phyloP scores from a whole-genome alignment of 2,888 invertebrate species.

The Meta bourneti region DNA sequence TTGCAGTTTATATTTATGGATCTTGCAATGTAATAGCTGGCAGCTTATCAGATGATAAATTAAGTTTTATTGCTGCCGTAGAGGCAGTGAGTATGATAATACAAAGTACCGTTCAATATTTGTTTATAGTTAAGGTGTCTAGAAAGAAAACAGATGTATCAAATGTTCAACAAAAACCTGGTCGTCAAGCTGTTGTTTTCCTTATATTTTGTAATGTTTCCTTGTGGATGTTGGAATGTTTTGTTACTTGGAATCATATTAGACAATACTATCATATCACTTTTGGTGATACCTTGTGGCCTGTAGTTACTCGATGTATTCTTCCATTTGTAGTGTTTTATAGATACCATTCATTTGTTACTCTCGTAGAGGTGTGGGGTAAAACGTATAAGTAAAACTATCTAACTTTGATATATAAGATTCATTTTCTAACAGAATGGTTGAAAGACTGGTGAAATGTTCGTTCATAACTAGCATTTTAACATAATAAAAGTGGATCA shows the following conservation, averaged over 20 bases:
- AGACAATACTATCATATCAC: constrained; percentile 84
- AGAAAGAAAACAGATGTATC: constrained; percentile 39
- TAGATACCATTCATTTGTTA: constrained; percentile 84
- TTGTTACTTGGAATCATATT: constrained; percentile 85
- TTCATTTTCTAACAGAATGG: background rate
- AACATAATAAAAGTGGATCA: background rate
- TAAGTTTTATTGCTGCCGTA: constrained; percentile 78
- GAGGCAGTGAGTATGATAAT: constrained; percentile 82
- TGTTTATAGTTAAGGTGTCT: constrained; percentile 66
- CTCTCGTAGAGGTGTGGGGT: constrained; percentile 82
- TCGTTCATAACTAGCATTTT: background rate
- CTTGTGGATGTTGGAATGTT: constrained; percentile 85
- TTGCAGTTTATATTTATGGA: constrained; percentile 64
- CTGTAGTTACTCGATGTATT: constrained; percentile 84
- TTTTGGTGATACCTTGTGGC: constrained; percentile 85
- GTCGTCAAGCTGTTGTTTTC: constrained; percentile 83
- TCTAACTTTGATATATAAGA: background rate
- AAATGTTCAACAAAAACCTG: constrained; percentile 52
- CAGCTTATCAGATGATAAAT: constrained; percentile 16
- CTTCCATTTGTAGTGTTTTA: constrained; percentile 85
- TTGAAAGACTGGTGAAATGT: background rate
- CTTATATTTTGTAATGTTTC: constrained; percentile 85
- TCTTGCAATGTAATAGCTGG: constrained; percentile 65
- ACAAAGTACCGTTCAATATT: constrained; percentile 79
- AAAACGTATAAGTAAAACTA: constrained; percentile 35